Conservation (phyloP, 1,140 invertebrate genomes). For the Lordiphosa clarofinis region DNA sequence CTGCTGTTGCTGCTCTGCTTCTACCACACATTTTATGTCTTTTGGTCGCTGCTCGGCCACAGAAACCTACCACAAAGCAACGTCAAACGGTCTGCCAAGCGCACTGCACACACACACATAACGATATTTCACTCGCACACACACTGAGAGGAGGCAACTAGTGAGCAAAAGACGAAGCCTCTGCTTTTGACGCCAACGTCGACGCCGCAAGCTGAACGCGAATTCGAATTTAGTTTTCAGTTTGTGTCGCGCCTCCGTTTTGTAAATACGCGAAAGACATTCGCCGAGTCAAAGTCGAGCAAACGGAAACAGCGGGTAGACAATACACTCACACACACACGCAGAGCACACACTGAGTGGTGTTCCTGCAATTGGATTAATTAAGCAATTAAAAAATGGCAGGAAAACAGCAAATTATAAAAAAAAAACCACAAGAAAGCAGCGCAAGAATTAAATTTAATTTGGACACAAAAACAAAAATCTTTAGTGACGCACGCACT, state of each 20-base stretch:
- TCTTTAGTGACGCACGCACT: slow-evolving; percentile 55
- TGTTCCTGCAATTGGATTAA: slow-evolving; percentile 71
- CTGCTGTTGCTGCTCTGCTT: no score
- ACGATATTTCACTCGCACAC: not conserved
- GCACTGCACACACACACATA: slow-evolving; percentile 2
- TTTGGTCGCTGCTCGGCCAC: no score
- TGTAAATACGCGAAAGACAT: slow-evolving; percentile 71
- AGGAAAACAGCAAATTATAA: slow-evolving; percentile 24
- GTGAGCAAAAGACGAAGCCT: slow-evolving; percentile 14
- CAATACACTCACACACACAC: slow-evolving; percentile 11
- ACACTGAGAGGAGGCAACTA: slow-evolving; percentile 4
- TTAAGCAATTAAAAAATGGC: slow-evolving; percentile 60
- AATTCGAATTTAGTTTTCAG: slow-evolving; percentile 73
- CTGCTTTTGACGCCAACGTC: slow-evolving; percentile 5
- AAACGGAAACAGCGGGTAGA: slow-evolving; percentile 63
- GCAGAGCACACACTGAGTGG: slow-evolving; percentile 16
- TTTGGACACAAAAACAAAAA: slow-evolving; percentile 27
- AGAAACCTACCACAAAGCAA: slow-evolving; percentile 17
- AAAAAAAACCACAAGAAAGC: slow-evolving; percentile 3
- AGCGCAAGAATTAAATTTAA: slow-evolving; percentile 22
- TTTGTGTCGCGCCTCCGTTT: slow-evolving; percentile 78
- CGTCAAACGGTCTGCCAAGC: slow-evolving; percentile 11
- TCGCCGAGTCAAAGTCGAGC: slow-evolving; percentile 33
- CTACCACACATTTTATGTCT: no score
- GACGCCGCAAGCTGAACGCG: slow-evolving; percentile 54